Evolutionary conservation across 2,888 invertebrate species (phyloP).

Genomic region (Penaeus monodon): DNA sequence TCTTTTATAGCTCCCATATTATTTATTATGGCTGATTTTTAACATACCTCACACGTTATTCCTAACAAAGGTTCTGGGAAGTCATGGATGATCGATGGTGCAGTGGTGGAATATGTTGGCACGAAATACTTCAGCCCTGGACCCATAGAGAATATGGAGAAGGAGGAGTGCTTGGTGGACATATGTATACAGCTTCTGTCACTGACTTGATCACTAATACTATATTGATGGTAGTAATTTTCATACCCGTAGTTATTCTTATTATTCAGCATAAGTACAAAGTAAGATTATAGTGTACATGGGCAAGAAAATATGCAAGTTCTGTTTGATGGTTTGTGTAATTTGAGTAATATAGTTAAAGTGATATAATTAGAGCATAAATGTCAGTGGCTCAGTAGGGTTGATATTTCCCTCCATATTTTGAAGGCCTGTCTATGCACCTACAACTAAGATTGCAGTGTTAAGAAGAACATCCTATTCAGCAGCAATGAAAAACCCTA

Average conservation of each 20-base stretch:
- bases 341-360: no score
- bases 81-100: slow-evolving; percentile 50
- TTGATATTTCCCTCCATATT: no score
- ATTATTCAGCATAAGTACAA: neutral
- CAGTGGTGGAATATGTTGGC: slow-evolving; percentile 43
- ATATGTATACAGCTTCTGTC: neutral
- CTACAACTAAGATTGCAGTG: no score
- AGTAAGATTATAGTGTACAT: neutral
- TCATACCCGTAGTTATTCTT: slow-evolving; percentile 9
- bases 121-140: slow-evolving; percentile 44
- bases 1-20: neutral
- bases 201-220: slow-evolving; percentile 22
- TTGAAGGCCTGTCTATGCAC: no score
- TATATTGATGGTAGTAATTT: neutral
- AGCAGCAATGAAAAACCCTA: no score
- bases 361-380: no score
- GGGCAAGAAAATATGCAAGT: no score
- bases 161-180: neutral
- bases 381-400: no score
- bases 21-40: neutral
- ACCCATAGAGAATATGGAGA: slow-evolving; percentile 8
- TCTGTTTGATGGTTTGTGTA: no score
- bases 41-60: neutral
- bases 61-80: slow-evolving; percentile 39
- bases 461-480: no score